Evolutionary conservation across 2,113 vertebrate species (phyloP).

Genomic region (Chaetodon trifascialis): DNA sequence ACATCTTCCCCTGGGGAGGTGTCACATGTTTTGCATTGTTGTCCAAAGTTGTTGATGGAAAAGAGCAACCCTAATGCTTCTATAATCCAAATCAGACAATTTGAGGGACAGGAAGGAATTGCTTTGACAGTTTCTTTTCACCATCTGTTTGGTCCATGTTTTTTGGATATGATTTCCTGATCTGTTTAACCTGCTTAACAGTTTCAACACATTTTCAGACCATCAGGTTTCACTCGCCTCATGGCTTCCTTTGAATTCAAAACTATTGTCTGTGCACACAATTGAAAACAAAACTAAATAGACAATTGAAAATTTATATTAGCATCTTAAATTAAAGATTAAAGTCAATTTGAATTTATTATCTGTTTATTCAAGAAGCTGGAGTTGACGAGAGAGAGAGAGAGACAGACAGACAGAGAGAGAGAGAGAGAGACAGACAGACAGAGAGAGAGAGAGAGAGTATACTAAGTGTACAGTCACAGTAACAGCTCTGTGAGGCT

Average conservation of each 20-base stretch:
- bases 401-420: too few relatives aligned
- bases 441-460: too few relatives aligned
- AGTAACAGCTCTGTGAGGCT: too few relatives aligned
- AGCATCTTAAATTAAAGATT: too few relatives aligned
- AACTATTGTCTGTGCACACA: neutral
- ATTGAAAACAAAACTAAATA: too few relatives aligned
- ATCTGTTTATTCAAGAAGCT: too few relatives aligned
- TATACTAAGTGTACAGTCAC: too few relatives aligned
- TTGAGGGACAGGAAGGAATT: neutral
- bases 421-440: too few relatives aligned
- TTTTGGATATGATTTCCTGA: slow-evolving; percentile 2
- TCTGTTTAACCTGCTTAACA: neutral
- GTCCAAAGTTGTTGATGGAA: slow-evolving; percentile 54
- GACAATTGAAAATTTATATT: too few relatives aligned
- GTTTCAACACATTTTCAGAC: slow-evolving; percentile 1
- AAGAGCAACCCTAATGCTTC: slow-evolving; percentile 22
- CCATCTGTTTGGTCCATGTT: neutral
- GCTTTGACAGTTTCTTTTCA: neutral
- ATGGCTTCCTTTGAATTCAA: neutral
- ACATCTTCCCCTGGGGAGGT: slow-evolving; percentile 62
- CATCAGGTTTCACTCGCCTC: neutral
- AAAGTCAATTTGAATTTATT: too few relatives aligned
- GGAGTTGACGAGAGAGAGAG: too few relatives aligned
- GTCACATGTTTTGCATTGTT: slow-evolving; percentile 70
- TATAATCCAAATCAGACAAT: neutral